Evolutionary conservation across 1,140 invertebrate species (phyloP).

Genomic region (Hyles vespertilio): DNA sequence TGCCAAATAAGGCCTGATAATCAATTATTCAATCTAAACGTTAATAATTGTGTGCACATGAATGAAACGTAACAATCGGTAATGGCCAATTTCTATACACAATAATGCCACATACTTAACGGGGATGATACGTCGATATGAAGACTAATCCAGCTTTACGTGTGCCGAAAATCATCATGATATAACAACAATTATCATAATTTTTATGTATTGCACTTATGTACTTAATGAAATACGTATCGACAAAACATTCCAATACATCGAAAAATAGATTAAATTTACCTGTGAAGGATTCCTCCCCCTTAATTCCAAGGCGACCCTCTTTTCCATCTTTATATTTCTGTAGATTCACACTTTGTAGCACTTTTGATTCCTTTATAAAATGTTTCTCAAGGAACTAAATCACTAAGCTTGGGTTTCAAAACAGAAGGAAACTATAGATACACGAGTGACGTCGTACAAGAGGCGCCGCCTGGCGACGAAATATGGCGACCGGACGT

Average conservation of each 20-base stretch:
- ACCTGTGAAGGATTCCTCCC: conserved; percentile 89
- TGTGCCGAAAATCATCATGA: conserved; percentile 11
- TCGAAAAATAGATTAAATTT: conserved; percentile 73
- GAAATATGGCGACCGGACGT: conserved; percentile 47
- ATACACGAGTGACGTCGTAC: conserved; percentile 72
- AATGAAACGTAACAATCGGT: conserved; percentile 67
- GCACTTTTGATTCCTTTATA: conserved; percentile 47
- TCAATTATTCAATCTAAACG: not conserved
- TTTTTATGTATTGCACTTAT: conserved; percentile 40
- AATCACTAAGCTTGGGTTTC: conserved; percentile 74
- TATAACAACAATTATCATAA: conserved; percentile 21
- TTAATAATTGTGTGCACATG: conserved; percentile 52
- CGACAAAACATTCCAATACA: conserved; percentile 74
- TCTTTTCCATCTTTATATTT: conserved; percentile 87
- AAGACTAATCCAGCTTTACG: conserved; percentile 8
- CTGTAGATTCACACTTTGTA: conserved; percentile 45
- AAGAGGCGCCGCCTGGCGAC: conserved; percentile 61
- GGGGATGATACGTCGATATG: conserved; percentile 30
- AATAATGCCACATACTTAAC: conserved; percentile 58
- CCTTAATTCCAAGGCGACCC: conserved; percentile 92
- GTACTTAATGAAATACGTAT: conserved; percentile 69
- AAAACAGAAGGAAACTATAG: conserved; percentile 76
- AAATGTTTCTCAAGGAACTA: conserved; percentile 60
- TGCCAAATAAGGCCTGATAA: not conserved
- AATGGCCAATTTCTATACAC: conserved; percentile 59